These are phyloP conservation scores for Seriola quinqueradiata DNA, from an alignment of 2,113 vertebrate genomes.

Conservation along the genomic window DNA sequence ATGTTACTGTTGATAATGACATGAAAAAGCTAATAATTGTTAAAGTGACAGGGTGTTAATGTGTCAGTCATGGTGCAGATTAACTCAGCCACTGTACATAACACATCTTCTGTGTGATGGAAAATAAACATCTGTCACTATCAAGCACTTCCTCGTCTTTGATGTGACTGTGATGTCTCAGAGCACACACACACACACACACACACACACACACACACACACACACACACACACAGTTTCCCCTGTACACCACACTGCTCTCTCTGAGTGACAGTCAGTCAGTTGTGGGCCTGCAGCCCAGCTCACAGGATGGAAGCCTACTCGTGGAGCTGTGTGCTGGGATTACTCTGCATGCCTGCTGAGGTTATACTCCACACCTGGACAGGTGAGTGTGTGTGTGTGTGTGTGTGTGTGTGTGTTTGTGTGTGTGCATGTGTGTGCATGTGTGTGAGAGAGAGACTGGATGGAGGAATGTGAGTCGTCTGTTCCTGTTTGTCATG, in stretches of 20 bases:
- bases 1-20: too few relatives aligned
- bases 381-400: slow-evolving; percentile 62
- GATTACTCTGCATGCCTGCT: slow-evolving; percentile 59
- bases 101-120: background rate
- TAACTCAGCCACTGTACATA: too few relatives aligned
- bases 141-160: background rate
- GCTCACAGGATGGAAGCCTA: slow-evolving; percentile 53
- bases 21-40: too few relatives aligned
- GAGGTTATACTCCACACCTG: background rate
- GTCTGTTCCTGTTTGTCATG: too few relatives aligned
- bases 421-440: too few relatives aligned
- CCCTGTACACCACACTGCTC: slow-evolving; percentile 3
- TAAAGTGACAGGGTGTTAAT: too few relatives aligned
- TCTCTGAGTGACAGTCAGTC: background rate
- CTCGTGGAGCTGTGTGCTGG: slow-evolving; percentile 65
- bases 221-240: slow-evolving; percentile 51
- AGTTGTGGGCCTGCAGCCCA: background rate
- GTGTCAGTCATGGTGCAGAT: too few relatives aligned
- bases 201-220: too few relatives aligned
- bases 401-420: too few relatives aligned
- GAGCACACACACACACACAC: slow-evolving; percentile 3
- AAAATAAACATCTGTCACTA: background rate
- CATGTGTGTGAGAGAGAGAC: too few relatives aligned
- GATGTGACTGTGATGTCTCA: background rate
- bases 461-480: too few relatives aligned